phyloP scores from a whole-genome alignment of 2,797 vertebrate genomes.

The Hippopotamyrus pictus region DNA sequence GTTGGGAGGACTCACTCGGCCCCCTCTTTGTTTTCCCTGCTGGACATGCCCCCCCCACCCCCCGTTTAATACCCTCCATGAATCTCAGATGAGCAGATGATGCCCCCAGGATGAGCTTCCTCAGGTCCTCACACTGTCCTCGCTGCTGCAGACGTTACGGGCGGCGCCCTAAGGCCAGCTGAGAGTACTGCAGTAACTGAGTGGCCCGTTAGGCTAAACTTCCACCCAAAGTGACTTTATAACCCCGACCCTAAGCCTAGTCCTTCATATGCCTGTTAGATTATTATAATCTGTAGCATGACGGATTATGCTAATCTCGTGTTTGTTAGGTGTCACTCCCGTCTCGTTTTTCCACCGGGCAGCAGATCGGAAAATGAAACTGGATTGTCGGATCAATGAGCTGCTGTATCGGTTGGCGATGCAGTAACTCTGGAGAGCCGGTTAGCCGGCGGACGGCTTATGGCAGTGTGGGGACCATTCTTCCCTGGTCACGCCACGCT shows the following conservation, averaged over 20 bases:
- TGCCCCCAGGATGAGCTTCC: neutral
- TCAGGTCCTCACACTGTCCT: neutral
- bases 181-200: neutral
- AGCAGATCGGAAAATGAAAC: slow-evolving; percentile 24
- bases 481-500: neutral
- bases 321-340: neutral
- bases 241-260: neutral
- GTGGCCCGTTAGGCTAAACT: neutral
- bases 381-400: slow-evolving; percentile 51
- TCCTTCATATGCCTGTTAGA: neutral
- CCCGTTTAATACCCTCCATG: neutral
- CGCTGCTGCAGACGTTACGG: neutral
- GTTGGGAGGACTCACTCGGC: neutral
- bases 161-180: neutral
- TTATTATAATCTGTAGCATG: neutral
- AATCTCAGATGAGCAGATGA: neutral
- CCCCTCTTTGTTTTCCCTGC: neutral
- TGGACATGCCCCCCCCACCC: neutral
- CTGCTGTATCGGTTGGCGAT: slow-evolving; percentile 38
- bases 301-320: neutral
- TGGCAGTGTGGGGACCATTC: slow-evolving; percentile 33
- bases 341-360: neutral
- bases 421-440: slow-evolving; percentile 44
- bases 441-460: slow-evolving; percentile 5
- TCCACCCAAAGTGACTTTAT: neutral